Base-by-base conservation (phyloP, 1,140 invertebrate genomes). In the Drosophila tsacasi region DNA sequence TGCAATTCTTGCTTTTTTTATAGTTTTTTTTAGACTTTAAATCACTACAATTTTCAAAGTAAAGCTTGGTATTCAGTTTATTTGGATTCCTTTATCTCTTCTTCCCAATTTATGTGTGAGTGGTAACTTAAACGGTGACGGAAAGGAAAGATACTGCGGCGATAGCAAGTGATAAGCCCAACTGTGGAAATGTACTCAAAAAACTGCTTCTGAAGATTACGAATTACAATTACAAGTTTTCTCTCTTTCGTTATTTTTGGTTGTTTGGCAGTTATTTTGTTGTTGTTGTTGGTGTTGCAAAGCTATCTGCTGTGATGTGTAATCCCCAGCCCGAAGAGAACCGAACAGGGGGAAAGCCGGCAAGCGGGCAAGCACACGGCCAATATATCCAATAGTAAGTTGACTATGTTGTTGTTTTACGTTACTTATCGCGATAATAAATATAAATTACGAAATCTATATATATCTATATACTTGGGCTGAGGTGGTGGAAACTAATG, bases 11-110 rank as follows among this genome's bases (percentile, higher is more conserved):
- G 68, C 27, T 37, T 35, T 55, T 57, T 27, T 27, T 27, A 55
- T 72, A 27, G 17, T 72, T 73, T 73, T 72, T 73, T 73, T 74
- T 61, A 73, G 55, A 74, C 37, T 74, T 74, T 73, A 76, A 78
- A 87, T 87, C 81, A 85, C 86, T 89, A 79, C 72, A 73, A 74
- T 79, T 87, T 85, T 73, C 79, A 79, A 90, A 82, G 86, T 86
- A 91, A 91, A 91, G 87, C 87, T 91, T 83, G 80, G 65, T 83
- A 80, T 65, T 83, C 83, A 76, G 73, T 91, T 90, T 74, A 87
- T 64, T 64, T 63, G 67, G 78, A 69, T 76, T 59, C 21, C 15
- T 39, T 57, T 25, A 57, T 57, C 54, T 39, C 35, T 32, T 68
- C 46, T 39, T 74, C 39, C 35, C 82, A 63, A 54, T 39, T 59